These are phyloP conservation scores for Macrotus californicus DNA, from an alignment of 2,113 vertebrate genomes.

Conservation along the genomic window DNA sequence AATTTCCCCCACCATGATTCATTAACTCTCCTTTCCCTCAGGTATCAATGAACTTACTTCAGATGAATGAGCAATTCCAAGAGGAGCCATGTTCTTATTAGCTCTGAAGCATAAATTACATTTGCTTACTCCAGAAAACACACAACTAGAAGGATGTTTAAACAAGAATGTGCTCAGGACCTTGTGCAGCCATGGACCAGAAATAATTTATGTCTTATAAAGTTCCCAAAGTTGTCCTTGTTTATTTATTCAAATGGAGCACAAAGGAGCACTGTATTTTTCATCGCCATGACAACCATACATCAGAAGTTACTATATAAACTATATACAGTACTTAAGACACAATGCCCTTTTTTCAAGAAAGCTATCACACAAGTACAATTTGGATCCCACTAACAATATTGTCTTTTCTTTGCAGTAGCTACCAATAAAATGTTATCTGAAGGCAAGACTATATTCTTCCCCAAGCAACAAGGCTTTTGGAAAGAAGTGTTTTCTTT, in stretches of 20 bases:
- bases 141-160: constrained; percentile 40
- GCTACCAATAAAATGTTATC: neutral
- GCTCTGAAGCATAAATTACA: constrained; percentile 52
- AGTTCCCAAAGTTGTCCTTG: neutral
- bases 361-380: neutral
- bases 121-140: constrained; percentile 54
- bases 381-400: neutral
- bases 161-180: neutral
- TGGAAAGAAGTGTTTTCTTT: neutral
- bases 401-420: neutral
- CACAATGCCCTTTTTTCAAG: neutral
- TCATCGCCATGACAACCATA: constrained; percentile 19
- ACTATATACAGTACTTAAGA: neutral
- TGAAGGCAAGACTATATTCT: constrained; percentile 30
- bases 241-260: constrained; percentile 43
- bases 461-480: constrained; percentile 39
- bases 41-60: constrained; percentile 23
- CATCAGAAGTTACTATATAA: neutral
- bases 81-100: constrained; percentile 51
- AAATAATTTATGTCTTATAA: constrained; percentile 47
- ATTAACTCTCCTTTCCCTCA: constrained; percentile 51
- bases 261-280: constrained; percentile 47
- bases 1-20: constrained; percentile 12
- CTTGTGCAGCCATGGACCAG: neutral
- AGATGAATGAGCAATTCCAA: constrained; percentile 56